phyloP scores from a whole-genome alignment of 2,113 vertebrate genomes.

The Sardina pilchardus region DNA sequence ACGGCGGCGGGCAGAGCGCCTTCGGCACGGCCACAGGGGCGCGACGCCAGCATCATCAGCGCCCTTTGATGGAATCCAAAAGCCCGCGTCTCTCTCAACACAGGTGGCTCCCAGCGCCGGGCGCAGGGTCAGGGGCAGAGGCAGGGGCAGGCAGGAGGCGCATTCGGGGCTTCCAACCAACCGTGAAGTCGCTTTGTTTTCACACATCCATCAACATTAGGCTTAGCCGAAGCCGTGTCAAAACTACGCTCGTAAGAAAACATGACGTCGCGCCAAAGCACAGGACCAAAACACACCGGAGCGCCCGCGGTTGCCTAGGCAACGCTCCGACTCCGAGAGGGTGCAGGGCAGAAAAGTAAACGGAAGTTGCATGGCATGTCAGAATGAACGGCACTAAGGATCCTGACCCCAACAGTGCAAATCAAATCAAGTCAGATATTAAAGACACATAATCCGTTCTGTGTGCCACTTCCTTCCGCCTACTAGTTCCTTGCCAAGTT shows the following conservation, averaged over 20 bases:
- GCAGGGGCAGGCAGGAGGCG: neutral
- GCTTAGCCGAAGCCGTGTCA: neutral
- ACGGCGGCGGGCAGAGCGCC: neutral
- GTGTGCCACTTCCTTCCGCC: neutral
- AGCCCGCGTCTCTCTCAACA: neutral
- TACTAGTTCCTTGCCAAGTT: neutral
- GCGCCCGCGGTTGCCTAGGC: neutral
- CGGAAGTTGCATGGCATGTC: neutral
- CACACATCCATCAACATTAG: conserved; percentile 3
- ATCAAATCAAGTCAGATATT: neutral
- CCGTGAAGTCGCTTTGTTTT: neutral
- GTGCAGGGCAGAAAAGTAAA: neutral
- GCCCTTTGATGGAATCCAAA: neutral
- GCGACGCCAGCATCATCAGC: neutral
- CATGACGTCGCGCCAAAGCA: neutral
- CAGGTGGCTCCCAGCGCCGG: neutral
- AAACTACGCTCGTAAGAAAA: neutral
- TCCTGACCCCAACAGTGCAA: neutral
- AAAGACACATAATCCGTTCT: neutral
- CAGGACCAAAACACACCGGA: neutral
- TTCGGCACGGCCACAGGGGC: neutral
- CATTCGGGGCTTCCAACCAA: neutral
- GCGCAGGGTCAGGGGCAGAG: too few species aligned
- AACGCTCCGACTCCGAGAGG: neutral
- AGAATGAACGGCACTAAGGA: neutral